phyloP scores from a whole-genome alignment of 2,113 vertebrate species.

The Holacanthus passer region DNA sequence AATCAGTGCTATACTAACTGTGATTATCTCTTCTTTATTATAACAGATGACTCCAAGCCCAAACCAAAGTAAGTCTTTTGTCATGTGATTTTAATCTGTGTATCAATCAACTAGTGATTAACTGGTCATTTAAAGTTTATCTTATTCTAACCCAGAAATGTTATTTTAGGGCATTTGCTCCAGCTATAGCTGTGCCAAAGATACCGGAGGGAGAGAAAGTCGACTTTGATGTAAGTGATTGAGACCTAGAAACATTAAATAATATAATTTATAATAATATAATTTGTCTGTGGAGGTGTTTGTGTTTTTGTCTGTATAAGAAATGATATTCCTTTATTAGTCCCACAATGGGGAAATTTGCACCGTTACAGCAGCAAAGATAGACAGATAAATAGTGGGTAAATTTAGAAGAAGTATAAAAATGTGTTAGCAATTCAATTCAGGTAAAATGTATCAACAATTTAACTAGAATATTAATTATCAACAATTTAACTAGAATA shows the following conservation, averaged over 20 bases:
- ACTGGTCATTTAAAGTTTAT: not conserved
- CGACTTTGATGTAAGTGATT: conserved; percentile 83
- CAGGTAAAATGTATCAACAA: no score
- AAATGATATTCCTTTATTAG: no score
- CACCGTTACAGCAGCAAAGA: no score
- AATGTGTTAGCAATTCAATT: no score
- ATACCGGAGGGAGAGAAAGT: conserved; percentile 84
- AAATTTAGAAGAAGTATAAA: no score
- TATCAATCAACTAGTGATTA: not conserved
- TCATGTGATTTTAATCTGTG: conserved; percentile 18
- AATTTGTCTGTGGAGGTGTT: not conserved
- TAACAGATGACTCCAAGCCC: conserved; percentile 78
- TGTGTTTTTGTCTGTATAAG: not conserved
- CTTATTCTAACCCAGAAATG: conserved; percentile 9
- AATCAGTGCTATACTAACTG: not conserved
- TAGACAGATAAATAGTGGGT: no score
- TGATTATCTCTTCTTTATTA: conserved; percentile 6
- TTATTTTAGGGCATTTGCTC: conserved; percentile 70
- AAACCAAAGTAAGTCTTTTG: conserved; percentile 80
- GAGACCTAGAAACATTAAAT: not conserved
- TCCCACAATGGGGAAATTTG: no score
- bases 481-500: no score
- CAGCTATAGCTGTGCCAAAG: conserved; percentile 77
- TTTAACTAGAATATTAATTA: no score
- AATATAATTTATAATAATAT: not conserved